phyloP scores from a whole-genome alignment of 2,888 invertebrate species.

The Augochlorella aurata region DNA sequence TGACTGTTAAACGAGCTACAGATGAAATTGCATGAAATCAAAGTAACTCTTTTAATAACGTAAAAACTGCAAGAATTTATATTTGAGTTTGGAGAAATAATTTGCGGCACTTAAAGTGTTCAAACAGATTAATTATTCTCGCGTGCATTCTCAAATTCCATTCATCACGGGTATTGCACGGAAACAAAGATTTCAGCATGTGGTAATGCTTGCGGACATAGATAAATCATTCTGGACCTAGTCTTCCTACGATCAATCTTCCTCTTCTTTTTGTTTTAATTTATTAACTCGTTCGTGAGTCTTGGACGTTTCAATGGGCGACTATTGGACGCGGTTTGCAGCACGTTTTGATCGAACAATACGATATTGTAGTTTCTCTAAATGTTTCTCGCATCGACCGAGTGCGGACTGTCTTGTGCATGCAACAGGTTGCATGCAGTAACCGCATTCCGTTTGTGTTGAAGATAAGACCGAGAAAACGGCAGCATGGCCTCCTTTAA shows the following conservation, averaged over 20 bases:
- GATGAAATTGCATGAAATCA: too few relatives aligned
- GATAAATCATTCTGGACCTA: background rate
- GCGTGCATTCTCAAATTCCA: background rate
- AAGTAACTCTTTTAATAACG: too few relatives aligned
- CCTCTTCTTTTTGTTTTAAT: background rate
- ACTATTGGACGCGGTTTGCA: too few relatives aligned
- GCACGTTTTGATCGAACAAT: too few relatives aligned
- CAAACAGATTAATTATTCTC: background rate
- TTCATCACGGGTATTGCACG: background rate
- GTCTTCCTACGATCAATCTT: background rate
- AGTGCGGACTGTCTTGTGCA: background rate
- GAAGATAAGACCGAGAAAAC: background rate
- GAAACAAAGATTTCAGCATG: background rate
- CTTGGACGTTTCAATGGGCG: background rate
- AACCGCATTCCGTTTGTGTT: background rate
- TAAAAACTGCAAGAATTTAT: too few relatives aligned
- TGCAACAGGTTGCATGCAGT: conserved; percentile 11
- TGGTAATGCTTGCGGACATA: background rate
- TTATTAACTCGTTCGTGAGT: background rate
- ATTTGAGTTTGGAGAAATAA: too few relatives aligned
- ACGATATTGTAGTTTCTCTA: background rate
- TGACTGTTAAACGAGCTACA: too few relatives aligned
- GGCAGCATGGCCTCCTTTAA: background rate
- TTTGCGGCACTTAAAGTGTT: background rate
- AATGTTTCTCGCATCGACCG: background rate